Evolutionary conservation across 2,113 vertebrate genomes (phyloP).

Genomic region (Sylvietta virens): DNA sequence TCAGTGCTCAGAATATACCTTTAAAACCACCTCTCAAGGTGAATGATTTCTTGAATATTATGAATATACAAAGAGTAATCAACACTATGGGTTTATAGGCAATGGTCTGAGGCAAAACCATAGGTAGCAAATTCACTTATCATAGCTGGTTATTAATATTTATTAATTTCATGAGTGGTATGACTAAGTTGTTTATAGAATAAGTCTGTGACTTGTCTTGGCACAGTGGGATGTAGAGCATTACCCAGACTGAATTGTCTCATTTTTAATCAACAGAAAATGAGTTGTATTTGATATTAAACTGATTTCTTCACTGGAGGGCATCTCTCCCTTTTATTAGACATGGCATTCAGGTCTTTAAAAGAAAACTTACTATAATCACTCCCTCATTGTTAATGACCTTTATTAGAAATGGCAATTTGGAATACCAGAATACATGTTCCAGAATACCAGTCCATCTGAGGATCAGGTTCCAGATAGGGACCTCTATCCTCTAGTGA

Average conservation of each 20-base stretch:
- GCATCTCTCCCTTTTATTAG: background rate
- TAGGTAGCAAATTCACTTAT: background rate
- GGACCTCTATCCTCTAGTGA: background rate
- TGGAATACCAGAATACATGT: background rate
- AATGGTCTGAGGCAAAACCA: background rate
- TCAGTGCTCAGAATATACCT: background rate
- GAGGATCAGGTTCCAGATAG: background rate
- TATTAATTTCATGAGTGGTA: background rate
- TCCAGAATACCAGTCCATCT: background rate
- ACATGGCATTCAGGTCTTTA: background rate
- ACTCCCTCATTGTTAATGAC: background rate
- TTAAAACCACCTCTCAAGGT: background rate
- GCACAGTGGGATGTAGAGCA: background rate
- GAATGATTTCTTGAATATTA: background rate
- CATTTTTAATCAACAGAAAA: background rate
- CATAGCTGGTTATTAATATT: background rate
- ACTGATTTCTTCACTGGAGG: background rate
- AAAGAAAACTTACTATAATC: background rate
- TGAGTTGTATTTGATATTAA: background rate
- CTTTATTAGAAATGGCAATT: background rate
- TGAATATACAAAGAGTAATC: background rate
- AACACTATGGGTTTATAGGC: background rate
- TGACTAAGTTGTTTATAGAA: background rate
- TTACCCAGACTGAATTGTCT: background rate
- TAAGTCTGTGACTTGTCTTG: constrained; percentile 1